phyloP scores from a whole-genome alignment of 2,113 vertebrate genomes.

The Epinephelus lanceolatus region DNA sequence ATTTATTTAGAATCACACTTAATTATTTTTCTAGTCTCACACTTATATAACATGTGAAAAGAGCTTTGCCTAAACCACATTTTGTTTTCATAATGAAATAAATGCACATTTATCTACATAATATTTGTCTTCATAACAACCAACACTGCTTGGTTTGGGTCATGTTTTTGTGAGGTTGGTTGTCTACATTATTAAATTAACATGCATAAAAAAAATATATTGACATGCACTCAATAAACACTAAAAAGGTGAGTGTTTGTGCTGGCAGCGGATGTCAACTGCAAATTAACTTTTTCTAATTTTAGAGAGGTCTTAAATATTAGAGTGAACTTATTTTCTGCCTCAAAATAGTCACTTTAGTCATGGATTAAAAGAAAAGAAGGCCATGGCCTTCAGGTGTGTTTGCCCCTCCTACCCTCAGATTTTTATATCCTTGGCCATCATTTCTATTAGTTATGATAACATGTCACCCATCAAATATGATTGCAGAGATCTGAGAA shows the following conservation, averaged over 20 bases:
- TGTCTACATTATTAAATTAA: background rate
- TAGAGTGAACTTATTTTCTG: background rate
- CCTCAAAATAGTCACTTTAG: slow-evolving; percentile 6
- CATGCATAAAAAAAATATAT: background rate
- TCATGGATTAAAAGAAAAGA: background rate
- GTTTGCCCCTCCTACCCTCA: too few relatives aligned
- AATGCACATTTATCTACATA: background rate
- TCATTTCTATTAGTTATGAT: slow-evolving; percentile 23
- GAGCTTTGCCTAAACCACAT: background rate
- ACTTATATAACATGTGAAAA: slow-evolving; percentile 1
- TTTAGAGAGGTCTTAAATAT: background rate
- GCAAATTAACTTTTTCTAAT: background rate
- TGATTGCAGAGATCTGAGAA: slow-evolving; percentile 21
- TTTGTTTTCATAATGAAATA: slow-evolving; percentile 4
- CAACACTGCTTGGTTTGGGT: too few relatives aligned
- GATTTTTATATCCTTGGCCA: slow-evolving; percentile 10
- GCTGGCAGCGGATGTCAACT: background rate
- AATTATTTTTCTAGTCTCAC: background rate
- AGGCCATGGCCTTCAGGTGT: background rate
- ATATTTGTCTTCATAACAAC: slow-evolving; percentile 12
- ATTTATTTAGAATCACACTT: background rate
- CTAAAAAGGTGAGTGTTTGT: background rate
- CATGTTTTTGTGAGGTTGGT: background rate
- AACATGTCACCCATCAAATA: slow-evolving; percentile 3
- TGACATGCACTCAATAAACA: background rate